Base-by-base conservation (phyloP, 2,888 invertebrate species). In the Pyrocoelia pectoralis region DNA sequence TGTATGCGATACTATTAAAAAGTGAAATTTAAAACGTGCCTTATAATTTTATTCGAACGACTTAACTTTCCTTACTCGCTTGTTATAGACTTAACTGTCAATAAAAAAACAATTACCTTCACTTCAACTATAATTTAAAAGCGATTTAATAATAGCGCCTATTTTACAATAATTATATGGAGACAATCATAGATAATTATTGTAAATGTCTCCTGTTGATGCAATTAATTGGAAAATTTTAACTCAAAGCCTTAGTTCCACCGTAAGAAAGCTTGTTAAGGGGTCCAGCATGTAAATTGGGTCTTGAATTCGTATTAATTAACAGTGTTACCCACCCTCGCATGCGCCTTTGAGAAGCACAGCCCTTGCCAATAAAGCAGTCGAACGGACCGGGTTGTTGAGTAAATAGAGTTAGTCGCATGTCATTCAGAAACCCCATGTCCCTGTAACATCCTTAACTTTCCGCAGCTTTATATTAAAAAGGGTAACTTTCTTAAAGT, bases 261-360 rank as follows among this genome's bases (percentile, higher is more conserved):
- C 54, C 56, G 33, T 68, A 67, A 70, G 70, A 64, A 67, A 68
- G 67, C 68, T 68, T 65, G 70, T 70, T 68, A 68, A 67, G 67
- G 68, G 67, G 65, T 72, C 71, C 71, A 65, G 72, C 69, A 78
- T 77, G 77, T 71, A 78, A 78, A 78, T 77, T 73, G 73, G 75
- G 70, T 74, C 76, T 75, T 75, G 74, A 75, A 76, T 77, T 78
- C 76, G 74, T 75, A 78, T 77, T 77, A 78, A 78, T 78, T 78
- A 78, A 76, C 75, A 73, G 72, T 69, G 74, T 73, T 72, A 68
- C 69, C 70, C 71, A 69, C 72, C 73, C 73, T 69, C 74, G 74
- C 75, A 74, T 75, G 74, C 75, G 74, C 75, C 72, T 70, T 72
- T 68, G 66, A 68, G 67, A 69, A 68, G 70, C 69, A 74, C 73